Conservation (phyloP, 2,113 vertebrate genomes). For the Cephalopholis sonnerati region DNA sequence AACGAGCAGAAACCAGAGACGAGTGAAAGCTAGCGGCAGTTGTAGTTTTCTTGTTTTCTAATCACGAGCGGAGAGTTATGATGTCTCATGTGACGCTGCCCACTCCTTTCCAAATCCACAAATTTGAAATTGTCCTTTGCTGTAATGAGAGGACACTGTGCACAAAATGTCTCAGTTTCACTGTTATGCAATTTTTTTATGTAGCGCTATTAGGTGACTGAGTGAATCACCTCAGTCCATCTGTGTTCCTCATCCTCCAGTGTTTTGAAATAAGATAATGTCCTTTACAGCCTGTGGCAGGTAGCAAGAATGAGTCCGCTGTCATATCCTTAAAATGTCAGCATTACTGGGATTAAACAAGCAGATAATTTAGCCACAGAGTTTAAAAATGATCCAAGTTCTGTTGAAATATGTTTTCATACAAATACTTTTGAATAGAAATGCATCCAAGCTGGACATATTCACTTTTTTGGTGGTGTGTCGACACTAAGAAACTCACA, state of each 20-base stretch:
- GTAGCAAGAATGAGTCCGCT: conserved; percentile 53
- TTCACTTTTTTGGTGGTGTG: background rate
- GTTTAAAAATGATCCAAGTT: background rate
- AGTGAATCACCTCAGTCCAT: conserved; percentile 70
- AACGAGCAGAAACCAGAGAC: conserved; percentile 31
- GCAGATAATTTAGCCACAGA: background rate
- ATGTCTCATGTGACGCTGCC: conserved; percentile 47
- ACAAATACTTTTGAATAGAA: background rate
- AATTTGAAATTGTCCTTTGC: conserved; percentile 64
- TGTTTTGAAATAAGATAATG: conserved; percentile 74
- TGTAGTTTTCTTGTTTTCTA: conserved; percentile 57
- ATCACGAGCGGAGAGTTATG: conserved; percentile 41
- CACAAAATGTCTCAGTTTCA: conserved; percentile 65
- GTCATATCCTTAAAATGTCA: conserved; percentile 43
- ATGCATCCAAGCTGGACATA: background rate
- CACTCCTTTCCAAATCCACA: conserved; percentile 33
- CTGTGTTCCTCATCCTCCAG: conserved; percentile 77
- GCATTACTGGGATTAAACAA: conserved; percentile 15
- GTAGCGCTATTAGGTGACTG: conserved; percentile 66
- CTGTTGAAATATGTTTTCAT: background rate
- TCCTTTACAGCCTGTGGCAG: conserved; percentile 74
- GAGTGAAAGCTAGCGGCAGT: conserved; percentile 32
- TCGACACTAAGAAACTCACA: background rate
- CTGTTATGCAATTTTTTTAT: conserved; percentile 68
- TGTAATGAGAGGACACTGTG: conserved; percentile 60